Base-by-base conservation (phyloP, 2,888 invertebrate genomes). In the Campoplex nolae region DNA sequence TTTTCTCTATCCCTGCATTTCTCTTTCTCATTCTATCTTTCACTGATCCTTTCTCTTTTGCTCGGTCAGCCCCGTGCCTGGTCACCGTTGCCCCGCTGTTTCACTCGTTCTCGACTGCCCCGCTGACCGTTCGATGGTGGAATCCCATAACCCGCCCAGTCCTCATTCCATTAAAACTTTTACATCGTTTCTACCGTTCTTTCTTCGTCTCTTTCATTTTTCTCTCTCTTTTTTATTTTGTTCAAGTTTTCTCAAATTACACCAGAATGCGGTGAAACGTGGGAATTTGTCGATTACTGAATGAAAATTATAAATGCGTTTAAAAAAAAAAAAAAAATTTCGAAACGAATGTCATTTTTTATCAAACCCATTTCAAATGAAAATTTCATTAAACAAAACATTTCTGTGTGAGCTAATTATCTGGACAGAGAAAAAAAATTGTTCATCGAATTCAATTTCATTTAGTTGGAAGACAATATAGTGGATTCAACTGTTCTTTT, bases 121-220 rank as follows among this genome's bases (percentile, higher is more conserved):
- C 78, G 83, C 86, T 84, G 86, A 88, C 88, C 88, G 83, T 71
- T 85, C 88, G 86, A 88, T 85, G 88, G 86, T 84, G 86, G 89
- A 86, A 85, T 83, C 86, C 84, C 75, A 71, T 84, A 82, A 81
- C 86, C 88, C 88, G 87, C 88, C 85, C 87, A 56, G 74, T 51
- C 58, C 54, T 79, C 79, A 62, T 45, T 51, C 51, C 81, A 51
- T 80, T 32, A 48, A 70, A 76, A 79, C 79, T 87, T 83, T 80
- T 76, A 56, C 67, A 28, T 85, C 58, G n/a, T 82, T 74, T 70
- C 56, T 42, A 23, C 81, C 67, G 28, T 82, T 54, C 56, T 32
- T 48, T 73, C 42, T 42, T 51, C 45, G 4, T 3, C 68, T 45
- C 13, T 65, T 77, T 73, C 6, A n/a, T 28, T 76, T 48, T 48